Evolutionary conservation across 92 coral and sea anemone species (phyloP).

Genomic region (Ricordea florida): DNA sequence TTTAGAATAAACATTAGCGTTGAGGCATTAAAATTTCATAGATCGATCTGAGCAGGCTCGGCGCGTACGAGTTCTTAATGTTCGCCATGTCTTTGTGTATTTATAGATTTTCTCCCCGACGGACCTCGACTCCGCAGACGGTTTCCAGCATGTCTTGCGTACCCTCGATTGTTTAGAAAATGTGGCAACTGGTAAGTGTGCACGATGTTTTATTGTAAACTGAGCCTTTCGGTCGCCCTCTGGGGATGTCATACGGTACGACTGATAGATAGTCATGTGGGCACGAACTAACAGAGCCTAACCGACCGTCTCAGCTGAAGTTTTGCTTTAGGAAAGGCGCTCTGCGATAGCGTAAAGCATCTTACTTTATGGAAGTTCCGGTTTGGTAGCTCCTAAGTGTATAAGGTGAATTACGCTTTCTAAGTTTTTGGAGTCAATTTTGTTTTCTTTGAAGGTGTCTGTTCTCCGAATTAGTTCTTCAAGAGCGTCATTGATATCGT

Average conservation of each 20-base stretch:
- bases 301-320: background rate
- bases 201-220: background rate
- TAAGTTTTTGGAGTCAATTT: background rate
- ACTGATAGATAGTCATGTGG: constrained; percentile 45
- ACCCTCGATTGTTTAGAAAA: constrained; percentile 79
- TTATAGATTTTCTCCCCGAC: constrained; percentile 64
- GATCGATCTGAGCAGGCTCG: constrained; percentile 72
- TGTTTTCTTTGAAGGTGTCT: constrained; percentile 10
- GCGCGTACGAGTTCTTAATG: constrained; percentile 13
- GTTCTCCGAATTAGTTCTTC: background rate
- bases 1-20: constrained; percentile 57
- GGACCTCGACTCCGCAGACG: constrained; percentile 78
- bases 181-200: constrained; percentile 69
- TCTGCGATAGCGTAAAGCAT: background rate
- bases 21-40: constrained; percentile 84
- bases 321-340: background rate
- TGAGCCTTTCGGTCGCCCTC: constrained; percentile 16
- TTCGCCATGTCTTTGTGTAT: constrained; percentile 48
- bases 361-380: background rate
- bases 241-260: too few relatives aligned
- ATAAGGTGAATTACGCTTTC: background rate
- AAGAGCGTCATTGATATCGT: too few relatives aligned
- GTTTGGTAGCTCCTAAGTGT: background rate
- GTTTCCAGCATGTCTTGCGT: constrained; percentile 55
- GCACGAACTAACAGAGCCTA: background rate